Conservation (phyloP, 1,140 invertebrate genomes). For the Diabrotica undecimpunctata region DNA sequence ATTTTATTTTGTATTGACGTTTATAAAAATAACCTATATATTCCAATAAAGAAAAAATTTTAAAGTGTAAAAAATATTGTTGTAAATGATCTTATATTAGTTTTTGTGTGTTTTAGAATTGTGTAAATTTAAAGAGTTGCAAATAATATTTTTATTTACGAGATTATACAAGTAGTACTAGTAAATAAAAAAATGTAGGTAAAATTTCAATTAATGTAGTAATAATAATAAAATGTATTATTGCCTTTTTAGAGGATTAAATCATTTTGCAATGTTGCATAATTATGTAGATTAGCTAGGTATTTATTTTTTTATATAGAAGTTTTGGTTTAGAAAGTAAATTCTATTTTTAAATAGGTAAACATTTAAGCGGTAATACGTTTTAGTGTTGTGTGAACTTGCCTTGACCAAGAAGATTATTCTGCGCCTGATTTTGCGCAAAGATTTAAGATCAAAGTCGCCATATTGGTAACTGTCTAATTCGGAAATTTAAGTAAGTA, state of each 20-base stretch:
- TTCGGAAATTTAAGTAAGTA: slow-evolving; percentile 43
- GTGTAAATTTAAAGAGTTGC: no score
- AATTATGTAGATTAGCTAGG: background rate
- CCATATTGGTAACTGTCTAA: slow-evolving; percentile 44
- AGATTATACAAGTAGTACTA: no score
- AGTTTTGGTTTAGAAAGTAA: slow-evolving; percentile 7
- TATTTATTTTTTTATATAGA: background rate
- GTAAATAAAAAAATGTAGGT: no score
- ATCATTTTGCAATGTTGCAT: background rate
- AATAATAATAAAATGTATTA: no score
- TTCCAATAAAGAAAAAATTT: no score
- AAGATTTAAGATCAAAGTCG: slow-evolving; percentile 38
- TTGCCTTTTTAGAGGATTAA: background rate
- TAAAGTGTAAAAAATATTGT: no score
- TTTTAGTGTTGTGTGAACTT: slow-evolving; percentile 13
- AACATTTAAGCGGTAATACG: slow-evolving; percentile 4
- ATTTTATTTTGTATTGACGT: no score
- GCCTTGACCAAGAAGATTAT: slow-evolving; percentile 8
- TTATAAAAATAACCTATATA: no score
- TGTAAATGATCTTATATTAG: no score
- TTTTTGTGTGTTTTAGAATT: no score
- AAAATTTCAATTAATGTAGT: no score
- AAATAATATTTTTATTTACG: no score
- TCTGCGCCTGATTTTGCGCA: slow-evolving; percentile 27
- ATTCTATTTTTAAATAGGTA: slow-evolving; percentile 13